A percentile compares a stretch with the other conserved stretches of the same genome.
Conservation (phyloP, 2,113 vertebrate genomes). For the Ploceus nigricollis region DNA sequence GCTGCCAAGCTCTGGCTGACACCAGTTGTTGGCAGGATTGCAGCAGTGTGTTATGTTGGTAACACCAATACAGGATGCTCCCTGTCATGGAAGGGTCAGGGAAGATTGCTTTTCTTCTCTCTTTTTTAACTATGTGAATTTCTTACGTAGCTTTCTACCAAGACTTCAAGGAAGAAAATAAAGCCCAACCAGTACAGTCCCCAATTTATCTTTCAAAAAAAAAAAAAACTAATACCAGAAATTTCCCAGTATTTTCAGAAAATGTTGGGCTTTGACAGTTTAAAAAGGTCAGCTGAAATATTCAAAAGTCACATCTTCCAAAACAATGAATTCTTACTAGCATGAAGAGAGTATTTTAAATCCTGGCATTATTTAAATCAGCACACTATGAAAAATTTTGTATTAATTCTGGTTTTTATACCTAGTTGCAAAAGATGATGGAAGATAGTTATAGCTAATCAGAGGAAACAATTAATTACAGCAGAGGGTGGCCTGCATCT, state of each 20-base stretch:
- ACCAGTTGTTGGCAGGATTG: rapidly evolving
- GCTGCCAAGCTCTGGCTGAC: background rate
- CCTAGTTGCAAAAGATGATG: background rate
- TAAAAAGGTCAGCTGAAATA: background rate
- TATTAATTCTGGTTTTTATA: background rate
- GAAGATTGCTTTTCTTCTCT: background rate
- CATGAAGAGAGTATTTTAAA: background rate
- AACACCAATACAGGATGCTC: too few species aligned
- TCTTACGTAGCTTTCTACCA: background rate
- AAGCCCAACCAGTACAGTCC: background rate
- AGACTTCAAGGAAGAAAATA: background rate
- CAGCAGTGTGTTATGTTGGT: too few species aligned
- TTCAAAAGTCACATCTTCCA: background rate
- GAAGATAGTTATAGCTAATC: background rate
- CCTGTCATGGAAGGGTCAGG: background rate
- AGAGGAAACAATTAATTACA: background rate
- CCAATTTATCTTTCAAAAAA: background rate
- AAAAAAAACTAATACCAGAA: background rate
- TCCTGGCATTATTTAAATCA: background rate
- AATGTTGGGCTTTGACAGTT: background rate
- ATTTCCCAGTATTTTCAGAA: background rate
- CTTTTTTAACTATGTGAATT: background rate
- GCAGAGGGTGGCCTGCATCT: background rate
- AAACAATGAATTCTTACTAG: background rate
- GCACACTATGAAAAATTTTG: background rate